phyloP scores from a whole-genome alignment of 2,113 vertebrate species.

The Apeltes quadracus region DNA sequence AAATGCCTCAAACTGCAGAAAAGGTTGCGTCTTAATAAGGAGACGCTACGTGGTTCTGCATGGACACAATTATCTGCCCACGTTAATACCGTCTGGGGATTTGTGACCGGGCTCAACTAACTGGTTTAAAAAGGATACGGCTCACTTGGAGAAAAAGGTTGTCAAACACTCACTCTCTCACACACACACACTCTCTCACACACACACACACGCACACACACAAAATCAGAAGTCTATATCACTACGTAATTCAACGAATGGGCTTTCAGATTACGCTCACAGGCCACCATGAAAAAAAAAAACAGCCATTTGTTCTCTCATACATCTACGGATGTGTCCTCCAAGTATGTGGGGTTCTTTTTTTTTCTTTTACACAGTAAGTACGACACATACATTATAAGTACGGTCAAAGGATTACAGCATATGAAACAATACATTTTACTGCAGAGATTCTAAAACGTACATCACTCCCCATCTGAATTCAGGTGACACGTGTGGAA shows the following conservation, averaged over 20 bases:
- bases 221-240: neutral
- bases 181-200: no score
- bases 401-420: slow-evolving; percentile 30
- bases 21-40: neutral
- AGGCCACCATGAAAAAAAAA: neutral
- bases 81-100: neutral
- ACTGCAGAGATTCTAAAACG: neutral
- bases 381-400: neutral
- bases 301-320: neutral
- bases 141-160: neutral
- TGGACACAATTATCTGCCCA: neutral
- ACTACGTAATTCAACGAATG: neutral
- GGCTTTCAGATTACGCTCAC: neutral
- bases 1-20: slow-evolving; percentile 15
- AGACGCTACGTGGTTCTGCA: slow-evolving; percentile 8
- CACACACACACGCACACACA: no score
- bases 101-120: neutral
- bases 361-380: no score
- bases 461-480: slow-evolving; percentile 29
- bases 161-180: no score
- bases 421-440: neutral
- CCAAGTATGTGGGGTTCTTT: no score
- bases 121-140: neutral
- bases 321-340: neutral
- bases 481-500: slow-evolving; percentile 13